These are phyloP conservation scores for Mesoligia furuncula DNA, from an alignment of 2,888 invertebrate species.

Conservation along the genomic window DNA sequence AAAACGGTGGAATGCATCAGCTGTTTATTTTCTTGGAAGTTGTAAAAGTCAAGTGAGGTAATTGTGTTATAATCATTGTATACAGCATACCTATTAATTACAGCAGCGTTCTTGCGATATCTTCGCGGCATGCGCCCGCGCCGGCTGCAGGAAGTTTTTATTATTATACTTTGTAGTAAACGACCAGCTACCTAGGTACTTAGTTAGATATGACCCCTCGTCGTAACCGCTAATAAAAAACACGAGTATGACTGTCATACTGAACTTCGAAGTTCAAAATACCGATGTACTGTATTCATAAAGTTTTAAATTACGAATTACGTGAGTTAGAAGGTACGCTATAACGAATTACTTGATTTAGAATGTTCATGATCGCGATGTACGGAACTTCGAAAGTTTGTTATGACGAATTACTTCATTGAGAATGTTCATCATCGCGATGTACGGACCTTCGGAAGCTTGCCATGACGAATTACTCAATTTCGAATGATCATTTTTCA, in stretches of 20 bases:
- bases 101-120: conserved; percentile 46
- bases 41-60: conserved; percentile 50
- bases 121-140: conserved; percentile 41
- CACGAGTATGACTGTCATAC: neutral
- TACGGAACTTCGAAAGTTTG: no score
- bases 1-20: conserved; percentile 42
- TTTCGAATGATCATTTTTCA: no score
- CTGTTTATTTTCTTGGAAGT: conserved; percentile 42
- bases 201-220: neutral
- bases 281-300: no score
- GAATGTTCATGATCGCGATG: no score
- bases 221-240: neutral
- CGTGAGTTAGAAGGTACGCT: no score
- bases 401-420: no score
- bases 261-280: no score
- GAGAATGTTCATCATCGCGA: no score
- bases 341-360: no score
- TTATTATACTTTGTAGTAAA: conserved; percentile 19
- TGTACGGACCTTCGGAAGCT: no score
- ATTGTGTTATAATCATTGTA: conserved; percentile 53
- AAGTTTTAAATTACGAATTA: no score
- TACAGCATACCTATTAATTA: conserved; percentile 48
- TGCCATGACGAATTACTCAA: no score
- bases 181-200: neutral
- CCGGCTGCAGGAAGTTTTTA: conserved; percentile 13